Evolutionary conservation across 2,888 invertebrate species (phyloP).

Genomic region (Drosophila dives): DNA sequence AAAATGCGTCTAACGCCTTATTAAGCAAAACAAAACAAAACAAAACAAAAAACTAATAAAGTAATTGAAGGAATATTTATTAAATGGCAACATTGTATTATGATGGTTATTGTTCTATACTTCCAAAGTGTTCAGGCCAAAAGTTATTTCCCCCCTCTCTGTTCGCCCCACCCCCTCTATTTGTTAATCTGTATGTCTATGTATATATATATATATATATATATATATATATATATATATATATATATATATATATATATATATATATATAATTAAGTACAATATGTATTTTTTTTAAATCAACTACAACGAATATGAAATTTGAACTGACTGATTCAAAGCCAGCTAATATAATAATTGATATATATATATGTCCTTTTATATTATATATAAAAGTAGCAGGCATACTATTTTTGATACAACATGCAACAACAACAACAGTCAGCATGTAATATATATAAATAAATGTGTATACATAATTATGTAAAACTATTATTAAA

Average conservation of each 20-base stretch:
- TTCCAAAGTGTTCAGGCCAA: constrained; percentile 81
- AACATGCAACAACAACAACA: constrained; percentile 23
- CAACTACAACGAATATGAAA: constrained; percentile 55
- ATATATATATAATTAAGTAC: constrained; percentile 27
- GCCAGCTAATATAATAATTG: constrained; percentile 46
- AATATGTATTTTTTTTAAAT: constrained; percentile 21
- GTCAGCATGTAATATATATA: constrained; percentile 2
- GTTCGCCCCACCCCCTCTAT: background rate
- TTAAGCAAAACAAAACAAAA: constrained; percentile 24
- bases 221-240: constrained; percentile 13
- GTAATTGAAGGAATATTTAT: constrained; percentile 42
- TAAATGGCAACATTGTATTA: constrained; percentile 44
- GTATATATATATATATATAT: constrained; percentile 20
- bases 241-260: constrained; percentile 11
- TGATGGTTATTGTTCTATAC: constrained; percentile 48
- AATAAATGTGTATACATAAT: constrained; percentile 8
- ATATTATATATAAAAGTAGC: constrained; percentile 26
- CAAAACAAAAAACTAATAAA: constrained; percentile 7
- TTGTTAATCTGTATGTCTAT: constrained; percentile 25
- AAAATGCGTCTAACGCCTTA: constrained; percentile 49
- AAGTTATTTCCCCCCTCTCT: constrained; percentile 50
- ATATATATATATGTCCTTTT: constrained; percentile 8
- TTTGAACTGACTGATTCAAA: constrained; percentile 59
- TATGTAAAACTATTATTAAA: constrained; percentile 3
- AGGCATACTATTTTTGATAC: constrained; percentile 48